Base-by-base conservation (phyloP, 2,113 vertebrate species). In the Willisornis vidua region DNA sequence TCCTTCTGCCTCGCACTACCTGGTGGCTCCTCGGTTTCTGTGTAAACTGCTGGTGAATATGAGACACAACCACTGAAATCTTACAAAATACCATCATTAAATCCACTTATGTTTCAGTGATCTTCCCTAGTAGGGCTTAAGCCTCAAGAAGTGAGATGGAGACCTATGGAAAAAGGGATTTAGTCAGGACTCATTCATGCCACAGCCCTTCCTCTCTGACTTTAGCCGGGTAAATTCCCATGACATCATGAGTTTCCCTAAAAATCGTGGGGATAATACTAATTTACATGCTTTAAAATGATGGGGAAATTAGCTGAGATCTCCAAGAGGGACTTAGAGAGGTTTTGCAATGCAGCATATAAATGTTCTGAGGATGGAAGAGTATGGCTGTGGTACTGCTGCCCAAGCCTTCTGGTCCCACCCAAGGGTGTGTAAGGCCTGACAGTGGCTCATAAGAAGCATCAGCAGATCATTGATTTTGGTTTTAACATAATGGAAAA, bases 1-100 rank as follows among this genome's bases (percentile, higher is more conserved):
- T 41, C 19, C 15, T 61, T 61, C 57, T 72, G 33, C 57, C 17
- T 66, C 0, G 0, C 37, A 24, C 7, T 55, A 2, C 19, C 18
- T 74, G 28, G 16, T 70, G 33, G 16, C 72, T 72, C 20, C 84
- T 78, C 24, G 4, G 31, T 63, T 78, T 90, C 61, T 68, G 48
- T 66, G 23, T 77, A 62, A 92, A 70, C 12, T 55, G 18, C 10
- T 71, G 70, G 15, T 70, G 41, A 58, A 15, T 29, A 43, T 19
- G 35, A 81, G 59, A 35, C 54, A 29, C 8, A 48, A 7, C 49
- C 25, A 54, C 37, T 26, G 37, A 74, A 65, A 37, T 20, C 35
- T 67, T 35, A 57, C 48, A 28, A 65, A 71, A 61, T 46, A 57
- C 3, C 45, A 65, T 15, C 31, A 24, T 79, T 68, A 61, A 65